Evolutionary conservation across 2,113 vertebrate species (phyloP), one percentile per base, ranked within the genome.

Genomic region (cattle (Bos taurus)): DNA sequence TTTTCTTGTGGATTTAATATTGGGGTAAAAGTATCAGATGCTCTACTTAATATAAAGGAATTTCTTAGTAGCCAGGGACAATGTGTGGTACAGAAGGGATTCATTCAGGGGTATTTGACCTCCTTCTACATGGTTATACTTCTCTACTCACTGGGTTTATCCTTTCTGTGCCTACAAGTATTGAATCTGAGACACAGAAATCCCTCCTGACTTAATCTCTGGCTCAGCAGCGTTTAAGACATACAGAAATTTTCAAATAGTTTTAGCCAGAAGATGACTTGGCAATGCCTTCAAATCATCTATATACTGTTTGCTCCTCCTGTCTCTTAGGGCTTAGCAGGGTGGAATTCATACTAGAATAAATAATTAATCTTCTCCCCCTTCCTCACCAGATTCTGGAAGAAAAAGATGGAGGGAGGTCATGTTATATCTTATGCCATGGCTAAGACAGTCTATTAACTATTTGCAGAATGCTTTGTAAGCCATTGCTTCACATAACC

Each of bases 1-100:
- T 96, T 97, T 92, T 88, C 83, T 86, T 94, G 33, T 46, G 74
- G 67, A 94, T 93, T 94, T 86, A 91, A 86, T 94, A 86, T n/a
- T 78, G 7, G n/a, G 46, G 50, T 40, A 88, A 91, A 62, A 26
- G 67, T 43, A 80, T 86, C 90, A 67, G 33, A 26, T 60, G 23
- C 56, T 83, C 43, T 48, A 6, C 56, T 94, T 30, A 54, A 94
- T 71, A 92, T 26, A 94, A 85, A 86, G 25, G 62, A 94, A 83
- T 48, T 56, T 94, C 80, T 48, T 19, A 91, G 96, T 30, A 54
- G 54, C 62, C 40, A 14, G 2, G 7, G 1, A 71, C 28, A 54
- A 21, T 16, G 21, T 17, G 5, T 26, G n/a, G 19, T 33, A 56
- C 15, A 40, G 88, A 52, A 90, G 78, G 46, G 46, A 59, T 48